Evolutionary conservation across 2,113 vertebrate genomes (phyloP), one percentile per base, ranked within the genome.

Genomic region (Apteryx owenii): DNA sequence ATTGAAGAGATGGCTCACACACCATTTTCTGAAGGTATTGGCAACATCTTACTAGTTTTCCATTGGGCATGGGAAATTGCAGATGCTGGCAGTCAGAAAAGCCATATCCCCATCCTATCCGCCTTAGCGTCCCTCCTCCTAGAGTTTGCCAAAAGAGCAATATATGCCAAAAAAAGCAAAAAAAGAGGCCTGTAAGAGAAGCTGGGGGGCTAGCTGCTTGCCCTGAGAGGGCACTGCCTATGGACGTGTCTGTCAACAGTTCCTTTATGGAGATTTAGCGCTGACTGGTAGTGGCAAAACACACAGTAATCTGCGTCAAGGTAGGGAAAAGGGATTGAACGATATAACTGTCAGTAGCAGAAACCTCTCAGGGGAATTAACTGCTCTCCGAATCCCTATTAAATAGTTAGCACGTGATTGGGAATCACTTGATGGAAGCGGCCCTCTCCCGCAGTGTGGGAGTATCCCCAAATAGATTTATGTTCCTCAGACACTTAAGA

Each of bases 401-500:
- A 85, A 90, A 86, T 12, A 69, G 40, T 56, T 44, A 56, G 22
- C 85, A 69, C 38, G 0, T 0, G 69, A 40, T 13, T 86, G 69
- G 76, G 68, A 85, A 82, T 72, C 88, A 56, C 76, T 88, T 8
- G 51, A 40, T 56, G 68, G 84, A 85, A 66, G 64, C 4, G 2
- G 26, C n/a, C 54, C 31, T 87, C 12, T 38, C 70, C 2, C 1
- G 20, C 12, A 2, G 26, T 29, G 4, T 68, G 46, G 11, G 3
- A 88, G 66, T 36, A 38, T 33, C 51, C 8, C 65, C 1, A 1
- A 1, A 1, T 46, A 94, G 93, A 96, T 96, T 94, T 95, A 94
- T 85, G 82, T 26, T 85, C 36, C 17, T 90, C 85, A 66, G 61
- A 82, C 56, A 50, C 83, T 71, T 69, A 60, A 92, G 94, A 95